These are phyloP conservation scores for Chelonus formosanus DNA, from an alignment of 2,888 invertebrate genomes.

Conservation along the genomic window DNA sequence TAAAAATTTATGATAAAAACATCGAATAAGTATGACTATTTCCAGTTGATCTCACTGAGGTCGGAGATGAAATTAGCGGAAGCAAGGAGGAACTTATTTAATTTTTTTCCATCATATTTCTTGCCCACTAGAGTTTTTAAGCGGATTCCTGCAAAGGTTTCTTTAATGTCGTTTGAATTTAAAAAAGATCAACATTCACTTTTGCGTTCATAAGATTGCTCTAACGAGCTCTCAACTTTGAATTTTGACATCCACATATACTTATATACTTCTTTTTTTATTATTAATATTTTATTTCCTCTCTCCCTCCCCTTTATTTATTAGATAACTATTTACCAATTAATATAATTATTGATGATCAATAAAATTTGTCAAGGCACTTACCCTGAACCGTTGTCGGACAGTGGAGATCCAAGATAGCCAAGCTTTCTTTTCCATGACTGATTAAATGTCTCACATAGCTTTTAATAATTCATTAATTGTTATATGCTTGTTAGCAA, in stretches of 20 bases:
- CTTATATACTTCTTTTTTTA: no score
- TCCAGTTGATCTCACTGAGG: conserved; percentile 13
- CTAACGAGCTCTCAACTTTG: conserved; percentile 24
- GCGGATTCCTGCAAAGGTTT: conserved; percentile 19
- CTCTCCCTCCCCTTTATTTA: no score
- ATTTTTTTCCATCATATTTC: conserved; percentile 19
- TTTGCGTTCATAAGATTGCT: conserved; percentile 19
- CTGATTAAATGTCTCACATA: conserved; percentile 25
- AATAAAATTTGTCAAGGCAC: neutral
- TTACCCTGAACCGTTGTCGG: conserved; percentile 21
- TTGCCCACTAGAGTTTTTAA: conserved; percentile 8
- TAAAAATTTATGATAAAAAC: neutral
- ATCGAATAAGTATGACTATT: conserved; percentile 7
- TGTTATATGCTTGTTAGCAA: conserved; percentile 22
- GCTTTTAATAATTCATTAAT: conserved; percentile 20
- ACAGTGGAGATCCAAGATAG: conserved; percentile 14
- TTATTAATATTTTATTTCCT: no score
- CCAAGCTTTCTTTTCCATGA: conserved; percentile 30
- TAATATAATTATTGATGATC: no score
- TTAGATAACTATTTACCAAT: no score
- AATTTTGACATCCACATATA: neutral
- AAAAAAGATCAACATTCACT: conserved; percentile 20
- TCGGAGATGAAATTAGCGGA: conserved; percentile 38
- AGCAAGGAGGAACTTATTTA: conserved; percentile 25
- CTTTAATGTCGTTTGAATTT: conserved; percentile 20